phyloP scores from a whole-genome alignment of 1,140 invertebrate genomes.

The Pseudobourletiella spinata region DNA sequence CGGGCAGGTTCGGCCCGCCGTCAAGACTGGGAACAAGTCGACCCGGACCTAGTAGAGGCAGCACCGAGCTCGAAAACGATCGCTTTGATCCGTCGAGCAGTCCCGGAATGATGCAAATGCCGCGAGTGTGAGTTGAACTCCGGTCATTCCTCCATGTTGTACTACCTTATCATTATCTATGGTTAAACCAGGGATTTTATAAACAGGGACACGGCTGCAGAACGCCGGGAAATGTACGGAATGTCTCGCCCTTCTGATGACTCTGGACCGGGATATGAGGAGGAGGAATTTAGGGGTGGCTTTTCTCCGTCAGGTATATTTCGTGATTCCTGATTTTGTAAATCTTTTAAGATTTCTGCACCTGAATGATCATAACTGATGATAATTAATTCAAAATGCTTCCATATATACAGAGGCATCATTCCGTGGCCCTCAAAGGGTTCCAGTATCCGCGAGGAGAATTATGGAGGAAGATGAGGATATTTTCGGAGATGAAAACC shows the following conservation, averaged over 20 bases:
- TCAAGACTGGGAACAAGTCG: constrained; percentile 10
- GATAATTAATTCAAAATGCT: neutral
- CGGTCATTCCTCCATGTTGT: too few species aligned
- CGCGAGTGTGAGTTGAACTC: too few species aligned
- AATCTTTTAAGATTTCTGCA: neutral
- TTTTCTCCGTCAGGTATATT: neutral
- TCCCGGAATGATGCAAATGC: too few species aligned
- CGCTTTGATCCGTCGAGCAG: too few species aligned
- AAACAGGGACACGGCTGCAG: neutral
- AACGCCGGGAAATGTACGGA: constrained; percentile 2
- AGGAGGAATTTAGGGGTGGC: neutral
- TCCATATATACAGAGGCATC: neutral
- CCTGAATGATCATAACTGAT: too few species aligned
- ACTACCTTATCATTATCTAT: too few species aligned
- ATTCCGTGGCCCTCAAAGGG: neutral
- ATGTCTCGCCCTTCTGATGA: too few species aligned
- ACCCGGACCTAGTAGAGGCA: constrained; percentile 4
- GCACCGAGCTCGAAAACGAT: neutral
- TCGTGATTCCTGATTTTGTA: neutral
- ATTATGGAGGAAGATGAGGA: constrained; percentile 5
- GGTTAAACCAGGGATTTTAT: too few species aligned
- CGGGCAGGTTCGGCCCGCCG: constrained; percentile 13
- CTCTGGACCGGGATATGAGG: neutral
- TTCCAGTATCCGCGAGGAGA: neutral
- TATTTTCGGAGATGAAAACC: constrained; percentile 9